Evolutionary conservation across 2,113 vertebrate genomes (phyloP).

Genomic region (Micromys minutus): DNA sequence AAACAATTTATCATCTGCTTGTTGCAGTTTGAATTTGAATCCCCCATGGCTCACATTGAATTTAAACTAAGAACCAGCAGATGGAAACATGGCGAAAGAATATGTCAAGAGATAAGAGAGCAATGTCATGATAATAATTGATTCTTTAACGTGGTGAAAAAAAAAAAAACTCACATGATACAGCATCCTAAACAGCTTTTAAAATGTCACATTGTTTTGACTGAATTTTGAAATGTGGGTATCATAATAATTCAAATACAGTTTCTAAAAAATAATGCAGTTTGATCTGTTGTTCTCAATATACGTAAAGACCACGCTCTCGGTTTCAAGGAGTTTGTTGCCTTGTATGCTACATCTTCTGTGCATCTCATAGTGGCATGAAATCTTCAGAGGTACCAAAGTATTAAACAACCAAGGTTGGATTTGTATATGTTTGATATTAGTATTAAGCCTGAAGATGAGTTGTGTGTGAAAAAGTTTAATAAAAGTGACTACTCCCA

Average conservation of each 20-base stretch:
- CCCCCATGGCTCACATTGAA: background rate
- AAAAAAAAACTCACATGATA: background rate
- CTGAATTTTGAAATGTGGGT: slow-evolving; percentile 34
- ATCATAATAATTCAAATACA: background rate
- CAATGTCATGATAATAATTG: background rate
- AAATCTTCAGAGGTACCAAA: background rate
- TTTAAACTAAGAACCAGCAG: slow-evolving; percentile 56
- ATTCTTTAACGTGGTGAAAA: slow-evolving; percentile 20
- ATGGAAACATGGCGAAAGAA: slow-evolving; percentile 30
- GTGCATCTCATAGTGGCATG: background rate
- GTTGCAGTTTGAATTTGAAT: background rate
- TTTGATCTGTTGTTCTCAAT: background rate
- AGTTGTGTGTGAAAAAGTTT: background rate
- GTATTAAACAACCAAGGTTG: background rate
- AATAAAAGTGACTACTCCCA: too few relatives aligned
- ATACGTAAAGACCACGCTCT: background rate
- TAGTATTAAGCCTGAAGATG: background rate
- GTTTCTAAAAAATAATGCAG: background rate
- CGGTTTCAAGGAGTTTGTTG: background rate
- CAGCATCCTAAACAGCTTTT: slow-evolving; percentile 26
- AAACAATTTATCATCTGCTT: background rate
- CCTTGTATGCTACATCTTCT: background rate
- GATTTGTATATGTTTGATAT: background rate
- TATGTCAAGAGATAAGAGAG: slow-evolving; percentile 16
- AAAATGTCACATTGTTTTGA: background rate